A percentile compares a stretch with the other conserved stretches of the same genome.
Conservation (phyloP, 2,888 invertebrate genomes). For the Trichopoda pennipes region DNA sequence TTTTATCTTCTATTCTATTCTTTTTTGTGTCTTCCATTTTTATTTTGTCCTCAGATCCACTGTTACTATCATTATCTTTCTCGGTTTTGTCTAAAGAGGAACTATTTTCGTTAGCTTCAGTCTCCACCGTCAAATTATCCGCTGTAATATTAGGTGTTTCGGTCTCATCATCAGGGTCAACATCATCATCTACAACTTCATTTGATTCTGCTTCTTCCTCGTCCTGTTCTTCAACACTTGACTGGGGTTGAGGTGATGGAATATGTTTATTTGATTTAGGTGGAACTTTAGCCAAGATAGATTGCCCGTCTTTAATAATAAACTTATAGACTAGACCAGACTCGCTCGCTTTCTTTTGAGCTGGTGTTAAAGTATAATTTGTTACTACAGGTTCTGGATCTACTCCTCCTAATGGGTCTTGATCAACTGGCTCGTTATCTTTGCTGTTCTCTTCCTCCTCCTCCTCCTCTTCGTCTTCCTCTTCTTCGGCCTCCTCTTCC, state of each 20-base stretch:
- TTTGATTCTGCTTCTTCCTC: slow-evolving; percentile 49
- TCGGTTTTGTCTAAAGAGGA: slow-evolving; percentile 65
- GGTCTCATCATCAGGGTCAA: slow-evolving; percentile 30
- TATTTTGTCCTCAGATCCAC: slow-evolving; percentile 75
- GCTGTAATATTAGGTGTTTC: slow-evolving; percentile 10
- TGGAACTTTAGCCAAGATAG: slow-evolving; percentile 82
- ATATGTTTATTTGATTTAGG: slow-evolving; percentile 64
- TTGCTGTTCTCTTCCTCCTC: slow-evolving; percentile 6
- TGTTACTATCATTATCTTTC: slow-evolving; percentile 76
- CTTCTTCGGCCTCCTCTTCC: slow-evolving; percentile 36
- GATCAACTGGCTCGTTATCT: slow-evolving; percentile 50
- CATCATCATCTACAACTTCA: slow-evolving; percentile 44
- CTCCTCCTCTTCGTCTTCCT: slow-evolving; percentile 10
- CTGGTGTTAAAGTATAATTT: slow-evolving; percentile 71
- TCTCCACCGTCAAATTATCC: slow-evolving; percentile 4
- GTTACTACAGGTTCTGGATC: slow-evolving; percentile 58
- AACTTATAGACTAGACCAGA: slow-evolving; percentile 83
- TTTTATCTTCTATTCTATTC: slow-evolving; percentile 59
- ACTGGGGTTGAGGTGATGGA: slow-evolving; percentile 46
- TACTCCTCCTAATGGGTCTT: slow-evolving; percentile 71
- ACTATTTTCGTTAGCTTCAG: slow-evolving; percentile 60
- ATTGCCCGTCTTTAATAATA: slow-evolving; percentile 87
- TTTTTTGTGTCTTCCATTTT: slow-evolving; percentile 77
- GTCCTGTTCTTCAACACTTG: slow-evolving; percentile 48
- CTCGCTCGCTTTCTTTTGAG: slow-evolving; percentile 76